Base-by-base conservation (phyloP, 2,888 invertebrate genomes). In the Deroplatys truncata region DNA sequence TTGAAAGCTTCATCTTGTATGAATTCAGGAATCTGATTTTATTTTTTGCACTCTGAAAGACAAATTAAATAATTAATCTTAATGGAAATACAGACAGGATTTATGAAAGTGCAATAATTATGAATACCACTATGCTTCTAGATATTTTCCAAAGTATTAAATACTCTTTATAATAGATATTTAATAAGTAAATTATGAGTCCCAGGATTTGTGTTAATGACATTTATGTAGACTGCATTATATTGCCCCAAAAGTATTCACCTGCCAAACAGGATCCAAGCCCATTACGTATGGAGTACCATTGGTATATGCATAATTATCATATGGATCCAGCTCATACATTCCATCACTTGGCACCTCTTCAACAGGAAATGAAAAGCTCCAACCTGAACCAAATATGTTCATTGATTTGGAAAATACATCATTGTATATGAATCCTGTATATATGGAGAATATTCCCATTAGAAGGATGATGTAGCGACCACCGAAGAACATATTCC, bases 1-100 rank as follows among this genome's bases (percentile, higher is more conserved):
- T 98, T 31, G 99, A 99, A 91, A 99, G 97, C 94, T 98, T 98
- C 98, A 98, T 98, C 94, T 98, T 98, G 94, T 97, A 98, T 0
- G 97, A 97, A 93, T 98, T 98, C 93, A 97, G 96, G 94, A 98
- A 98, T 92, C 98, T 97, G 91, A 98, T 98, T 94, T 98, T 98
- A 93, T 98, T 98, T 31, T 96, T 95, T 1, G 96, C 95, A 93
- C 96, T 93, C 92, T 95, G 95, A 20, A 89, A 88, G 31, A n/a
- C 15, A 87, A 87, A 87, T 49, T 35, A n/a, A 29, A 29, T 29
- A 85, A 28, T 31, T 43, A 29, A 10, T 43, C 16, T 5, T 28
- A 4, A 72, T 20, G 3, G 20, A 20, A 72, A 72, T 16, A 20
- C 5, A 72, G 16, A 72, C 7, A 72, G 20, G 2, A 20, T 16